Base-by-base conservation (phyloP, 1,140 invertebrate species). In the Heliothis subflexa region DNA sequence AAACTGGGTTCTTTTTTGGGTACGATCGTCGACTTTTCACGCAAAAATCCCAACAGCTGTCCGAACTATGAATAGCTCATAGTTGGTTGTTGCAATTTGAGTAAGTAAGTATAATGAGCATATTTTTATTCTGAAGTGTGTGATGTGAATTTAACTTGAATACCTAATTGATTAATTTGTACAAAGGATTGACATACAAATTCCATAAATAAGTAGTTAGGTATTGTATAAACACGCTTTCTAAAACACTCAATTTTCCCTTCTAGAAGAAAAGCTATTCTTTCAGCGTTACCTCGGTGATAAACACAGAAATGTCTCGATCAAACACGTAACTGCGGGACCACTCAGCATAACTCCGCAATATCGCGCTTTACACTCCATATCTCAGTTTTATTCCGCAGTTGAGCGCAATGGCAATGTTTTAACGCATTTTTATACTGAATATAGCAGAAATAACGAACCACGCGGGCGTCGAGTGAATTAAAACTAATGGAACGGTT, bases 401-500 rank as follows among this genome's bases (percentile, higher is more conserved):
- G 47, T 75, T 52, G 47, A 81, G 82, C 79, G 78, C 81, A 87
- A 81, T 78, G 77, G 82, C 81, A 78, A 83, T 87, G 81, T 88
- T 90, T 90, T 86, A 88, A 86, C 81, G 83, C 83, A 87, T 89
- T 91, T 90, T 90, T 89, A 87, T 85, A 87, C 79, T 78, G 83
- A 86, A 85, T 85, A 86, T 82, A 88, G 84, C 81, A 84, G 86
- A 88, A 91, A 93, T 90, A 93, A 92, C 90, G 87, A 90, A 90
- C 82, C 82, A 82, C 77, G 83, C 83, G 81, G 84, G 80, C 83
- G 88, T 84, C 85, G 88, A 89, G 91, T 91, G 88, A 94, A 94
- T 94, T 93, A 94, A 94, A 94, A 94, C 89, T 93, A 94, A 94
- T 94, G 91, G 91, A 91, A 88, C 88, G 81, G 86, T 91, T 92